Evolutionary conservation across 2,797 vertebrate species (phyloP), one percentile per base, ranked within the genome.

Genomic region (Urocyon cinereoargenteus): DNA sequence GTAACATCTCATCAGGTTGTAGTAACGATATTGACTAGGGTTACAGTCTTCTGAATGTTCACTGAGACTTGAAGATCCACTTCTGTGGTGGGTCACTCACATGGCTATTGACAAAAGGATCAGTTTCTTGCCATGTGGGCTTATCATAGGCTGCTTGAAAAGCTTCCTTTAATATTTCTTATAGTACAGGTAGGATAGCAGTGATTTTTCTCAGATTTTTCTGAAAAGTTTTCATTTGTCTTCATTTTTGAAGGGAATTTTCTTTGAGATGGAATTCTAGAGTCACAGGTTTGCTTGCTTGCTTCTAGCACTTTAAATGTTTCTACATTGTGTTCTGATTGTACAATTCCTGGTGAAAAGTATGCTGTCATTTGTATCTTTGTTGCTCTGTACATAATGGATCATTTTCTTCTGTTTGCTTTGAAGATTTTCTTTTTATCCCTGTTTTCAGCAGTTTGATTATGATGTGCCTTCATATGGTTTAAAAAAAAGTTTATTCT

Each of bases 361-460:
- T 78, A 53, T 59, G 51, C 18, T 79, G 31, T 79, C 40, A 26
- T 79, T 78, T 84, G 51, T 84, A 57, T 61, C 26, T 73, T 93
- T 57, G 70, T 90, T 94, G 53, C 40, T 78, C 40, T 85, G 36
- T 78, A 79, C 6, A 2, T 79, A 79, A 59, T 34, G 83, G 18
- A 21, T 86, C 3, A 59, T 34, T 87, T 72, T 61, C n/a, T 75
- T 85, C 18, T 62, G 51, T 8, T 51, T 93, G 55, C n/a, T 72
- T 81, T 82, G 75, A 87, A 72, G 40, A 87, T 79, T 93, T 86
- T 66, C 34, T 51, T 79, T 6, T 78, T 68, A 87, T 62, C n/a
- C 61, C 9, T 82, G 40, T 81, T 93, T 79, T 87, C 40, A 72
- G 19, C 53, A 72, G 24, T 79, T 86, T 86, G 21, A 36, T 66